Conservation (phyloP, 2,797 vertebrate species). For the Holocentrus rufus region DNA sequence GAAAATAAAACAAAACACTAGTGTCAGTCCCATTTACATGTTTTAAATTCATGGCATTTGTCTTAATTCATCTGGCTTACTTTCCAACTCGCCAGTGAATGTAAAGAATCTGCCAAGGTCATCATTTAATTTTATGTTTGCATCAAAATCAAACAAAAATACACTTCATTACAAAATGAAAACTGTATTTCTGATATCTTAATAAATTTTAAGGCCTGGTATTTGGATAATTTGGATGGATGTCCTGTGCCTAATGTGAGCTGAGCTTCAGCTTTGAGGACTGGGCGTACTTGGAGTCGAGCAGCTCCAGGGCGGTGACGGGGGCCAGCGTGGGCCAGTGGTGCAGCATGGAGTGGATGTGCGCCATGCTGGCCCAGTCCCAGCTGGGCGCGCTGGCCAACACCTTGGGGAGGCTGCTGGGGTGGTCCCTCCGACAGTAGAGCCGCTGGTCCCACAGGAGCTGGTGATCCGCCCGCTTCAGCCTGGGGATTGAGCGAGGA, state of each 20-base stretch:
- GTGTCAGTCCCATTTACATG: too few species aligned
- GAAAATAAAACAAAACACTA: too few species aligned
- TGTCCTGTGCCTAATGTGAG: background rate
- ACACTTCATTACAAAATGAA: too few species aligned
- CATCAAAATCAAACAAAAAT: too few species aligned
- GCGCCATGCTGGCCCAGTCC: constrained; percentile 92
- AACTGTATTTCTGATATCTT: too few species aligned
- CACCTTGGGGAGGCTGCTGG: constrained; percentile 91
- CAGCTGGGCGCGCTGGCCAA: constrained; percentile 92
- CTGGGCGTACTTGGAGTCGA: constrained; percentile 89
- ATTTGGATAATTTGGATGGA: too few species aligned
- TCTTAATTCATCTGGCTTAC: too few species aligned
- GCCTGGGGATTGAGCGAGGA: constrained; percentile 74
- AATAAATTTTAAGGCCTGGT: too few species aligned
- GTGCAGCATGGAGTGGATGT: constrained; percentile 90
- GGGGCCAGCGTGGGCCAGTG: constrained; percentile 90
- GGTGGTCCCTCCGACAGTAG: constrained; percentile 83
- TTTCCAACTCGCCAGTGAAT: too few species aligned
- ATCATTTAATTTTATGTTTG: too few species aligned
- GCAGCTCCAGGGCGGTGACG: constrained; percentile 91
- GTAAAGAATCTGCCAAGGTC: too few species aligned
- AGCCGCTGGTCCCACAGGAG: constrained; percentile 95
- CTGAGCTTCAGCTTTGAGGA: background rate
- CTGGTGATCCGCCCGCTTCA: constrained; percentile 91
- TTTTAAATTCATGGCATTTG: too few species aligned